A percentile compares a stretch with the other conserved stretches of the same genome.
Evolutionary conservation across 2,797 vertebrate genomes (phyloP).

Genomic region (Onychomys leucogaster): DNA sequence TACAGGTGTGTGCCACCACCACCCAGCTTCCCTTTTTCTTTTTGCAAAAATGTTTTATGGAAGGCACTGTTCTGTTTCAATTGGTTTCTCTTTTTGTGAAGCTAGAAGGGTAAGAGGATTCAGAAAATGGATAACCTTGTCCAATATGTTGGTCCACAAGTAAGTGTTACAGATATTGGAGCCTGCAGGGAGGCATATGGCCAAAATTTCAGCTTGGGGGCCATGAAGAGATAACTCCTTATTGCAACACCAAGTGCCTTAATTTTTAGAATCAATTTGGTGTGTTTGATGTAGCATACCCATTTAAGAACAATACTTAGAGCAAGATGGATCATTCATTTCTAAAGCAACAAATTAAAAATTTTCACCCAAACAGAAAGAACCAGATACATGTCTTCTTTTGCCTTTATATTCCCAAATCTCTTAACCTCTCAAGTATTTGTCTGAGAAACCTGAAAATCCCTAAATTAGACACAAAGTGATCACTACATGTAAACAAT

Average conservation of each 20-base stretch:
- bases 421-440: background rate
- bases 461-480: background rate
- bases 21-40: too few species aligned
- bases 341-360: constrained; percentile 31
- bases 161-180: background rate
- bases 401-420: constrained; percentile 30
- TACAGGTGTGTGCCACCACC: too few species aligned
- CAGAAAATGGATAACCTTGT: background rate
- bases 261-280: background rate
- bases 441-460: constrained; percentile 35
- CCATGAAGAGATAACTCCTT: background rate
- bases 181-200: background rate
- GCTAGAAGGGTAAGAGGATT: background rate
- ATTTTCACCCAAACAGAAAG: background rate
- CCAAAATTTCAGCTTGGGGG: background rate
- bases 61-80: background rate
- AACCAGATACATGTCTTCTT: background rate
- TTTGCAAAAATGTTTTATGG: background rate
- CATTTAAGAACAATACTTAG: background rate
- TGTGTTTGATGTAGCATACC: background rate
- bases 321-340: background rate
- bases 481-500: background rate
- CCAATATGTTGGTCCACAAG: background rate
- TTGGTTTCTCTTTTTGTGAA: background rate
- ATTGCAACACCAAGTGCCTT: background rate